These are phyloP conservation scores for Phoenicopterus ruber DNA, from an alignment of 2,113 vertebrate genomes.

Conservation along the genomic window DNA sequence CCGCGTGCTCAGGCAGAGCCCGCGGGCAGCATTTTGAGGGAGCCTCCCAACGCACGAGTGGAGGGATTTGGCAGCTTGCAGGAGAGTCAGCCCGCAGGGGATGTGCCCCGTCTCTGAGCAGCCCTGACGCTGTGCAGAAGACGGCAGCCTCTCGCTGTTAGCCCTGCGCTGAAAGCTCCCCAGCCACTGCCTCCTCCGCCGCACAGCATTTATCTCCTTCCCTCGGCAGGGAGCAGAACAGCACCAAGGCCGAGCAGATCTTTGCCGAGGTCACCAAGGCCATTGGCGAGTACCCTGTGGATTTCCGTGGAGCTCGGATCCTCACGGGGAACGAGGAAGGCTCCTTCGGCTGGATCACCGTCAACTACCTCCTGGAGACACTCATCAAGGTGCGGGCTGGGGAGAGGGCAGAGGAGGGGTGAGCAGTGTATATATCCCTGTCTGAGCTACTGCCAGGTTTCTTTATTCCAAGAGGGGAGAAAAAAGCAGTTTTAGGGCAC, in stretches of 20 bases:
- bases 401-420: not conserved
- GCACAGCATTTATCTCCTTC: not conserved
- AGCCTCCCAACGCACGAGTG: accelerated
- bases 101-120: not conserved
- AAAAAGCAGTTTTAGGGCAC: not conserved
- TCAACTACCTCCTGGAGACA: constrained; percentile 84
- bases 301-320: constrained; percentile 79
- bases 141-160: not conserved
- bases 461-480: not conserved
- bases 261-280: constrained; percentile 68
- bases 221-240: constrained; percentile 73
- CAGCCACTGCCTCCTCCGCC: not conserved
- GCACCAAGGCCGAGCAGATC: constrained; percentile 62
- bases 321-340: constrained; percentile 84
- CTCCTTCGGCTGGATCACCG: constrained; percentile 84
- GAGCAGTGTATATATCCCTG: not conserved
- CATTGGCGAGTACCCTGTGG: constrained; percentile 73
- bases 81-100: not conserved
- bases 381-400: constrained; percentile 70
- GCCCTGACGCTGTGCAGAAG: not conserved
- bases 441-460: not conserved
- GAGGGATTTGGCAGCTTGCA: not conserved
- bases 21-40: not conserved
- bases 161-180: not conserved
- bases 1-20: not conserved